These are phyloP conservation scores for Oscheius sp. DNA, from an alignment of 2,888 invertebrate species.

Conservation along the genomic window DNA sequence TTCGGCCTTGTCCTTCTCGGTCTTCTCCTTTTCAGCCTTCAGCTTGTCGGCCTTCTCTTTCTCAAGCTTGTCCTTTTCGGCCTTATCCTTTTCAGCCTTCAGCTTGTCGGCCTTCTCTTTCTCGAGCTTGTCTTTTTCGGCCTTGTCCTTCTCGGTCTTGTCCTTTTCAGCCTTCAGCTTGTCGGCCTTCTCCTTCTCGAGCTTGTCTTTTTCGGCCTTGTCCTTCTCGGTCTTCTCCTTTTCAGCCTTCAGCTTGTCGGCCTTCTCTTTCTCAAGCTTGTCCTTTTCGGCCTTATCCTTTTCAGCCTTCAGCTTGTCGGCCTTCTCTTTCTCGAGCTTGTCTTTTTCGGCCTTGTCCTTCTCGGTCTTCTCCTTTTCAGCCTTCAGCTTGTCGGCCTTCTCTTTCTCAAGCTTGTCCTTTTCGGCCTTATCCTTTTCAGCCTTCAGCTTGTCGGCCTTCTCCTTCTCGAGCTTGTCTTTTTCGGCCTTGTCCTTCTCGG, in stretches of 20 bases:
- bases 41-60: not conserved
- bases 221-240: not conserved
- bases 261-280: slow-evolving; percentile 4
- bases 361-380: not conserved
- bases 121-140: not conserved
- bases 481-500: slow-evolving; percentile 5
- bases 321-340: not conserved
- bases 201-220: slow-evolving; percentile 4
- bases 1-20: slow-evolving; percentile 5
- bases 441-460: not conserved
- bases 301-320: not conserved
- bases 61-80: not conserved
- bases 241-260: not conserved
- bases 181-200: slow-evolving; percentile 6
- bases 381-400: not conserved
- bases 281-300: too few relatives aligned
- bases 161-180: not conserved
- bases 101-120: not conserved
- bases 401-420: slow-evolving; percentile 2
- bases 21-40: slow-evolving; percentile 1
- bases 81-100: slow-evolving; percentile 7
- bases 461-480: slow-evolving; percentile 3
- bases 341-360: slow-evolving; percentile 5
- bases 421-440: not conserved
- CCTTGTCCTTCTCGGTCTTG: slow-evolving; percentile 1